Base-by-base conservation (phyloP, 2,113 vertebrate genomes). In the Anguilla japonica region DNA sequence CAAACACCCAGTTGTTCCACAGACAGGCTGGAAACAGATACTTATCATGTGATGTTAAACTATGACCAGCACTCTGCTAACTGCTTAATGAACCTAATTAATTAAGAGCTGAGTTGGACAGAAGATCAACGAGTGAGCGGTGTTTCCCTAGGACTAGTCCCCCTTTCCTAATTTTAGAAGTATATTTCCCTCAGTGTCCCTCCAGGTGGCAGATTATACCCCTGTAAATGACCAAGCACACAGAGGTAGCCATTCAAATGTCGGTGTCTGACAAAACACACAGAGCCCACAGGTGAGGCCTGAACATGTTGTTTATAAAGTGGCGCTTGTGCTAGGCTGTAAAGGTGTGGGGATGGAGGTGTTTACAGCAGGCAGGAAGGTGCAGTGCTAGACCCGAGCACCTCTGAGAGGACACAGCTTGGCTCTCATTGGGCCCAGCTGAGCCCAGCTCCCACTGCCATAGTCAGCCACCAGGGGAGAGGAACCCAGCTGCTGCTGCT, bases 401-500 rank as follows among this genome's bases (percentile, higher is more conserved):
- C 39, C 79, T 40, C 15, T 41, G 79, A 41, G 15, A 29, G 41
- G 39, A 3, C 14, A 15, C 40, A 80, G 79, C 14, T 41, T 41
- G 16, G 6, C 79, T 80, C 34, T 29, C 15, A 41, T 14, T 18
- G n/a, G 14, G 79, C 40, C 34, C 79, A 80, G 41, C n/a, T 75
- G 71, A 75, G 71, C n/a, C 71, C 11, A 13, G 5, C 71, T 29
- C n/a, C 13, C 79, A 2, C 79, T 41, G 79, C 79, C 79, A 34
- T 34, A 6, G 71, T 2, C n/a, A 29, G 29, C 16, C 41, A 29
- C 20, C 79, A 80, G 41, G 34, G 79, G 41, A 80, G 15, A 41
- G 79, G 79, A 80, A 29, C 79, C 71, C 71, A 75, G 71, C 71
- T 75, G 63, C 34, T 34, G 26, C 63, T 71, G 63, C 63, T 71